Percentiles rank a stretch among this genome's conserved stretches.
Conservation (phyloP, 2,113 vertebrate genomes). For the Chaetodon auriga region DNA sequence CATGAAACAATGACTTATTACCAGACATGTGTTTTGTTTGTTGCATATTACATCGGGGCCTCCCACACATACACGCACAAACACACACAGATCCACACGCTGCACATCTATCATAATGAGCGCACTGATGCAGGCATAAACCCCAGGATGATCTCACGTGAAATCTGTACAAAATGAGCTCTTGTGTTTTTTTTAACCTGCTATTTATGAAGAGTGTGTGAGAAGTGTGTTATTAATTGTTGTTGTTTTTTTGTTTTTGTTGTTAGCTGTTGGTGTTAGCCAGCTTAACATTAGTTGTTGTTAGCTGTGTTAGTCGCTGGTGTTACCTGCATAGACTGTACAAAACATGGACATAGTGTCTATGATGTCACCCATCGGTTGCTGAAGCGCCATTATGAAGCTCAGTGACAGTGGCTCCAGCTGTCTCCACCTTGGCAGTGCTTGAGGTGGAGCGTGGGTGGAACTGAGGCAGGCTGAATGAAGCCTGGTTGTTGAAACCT, state of each 20-base stretch:
- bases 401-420: too few relatives aligned
- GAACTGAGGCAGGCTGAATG: too few relatives aligned
- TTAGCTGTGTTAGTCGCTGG: neutral
- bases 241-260: neutral
- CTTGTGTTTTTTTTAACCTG: neutral
- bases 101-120: neutral
- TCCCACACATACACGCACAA: constrained; percentile 7
- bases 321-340: neutral
- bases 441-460: too few relatives aligned
- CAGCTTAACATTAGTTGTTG: neutral
- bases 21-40: constrained; percentile 20
- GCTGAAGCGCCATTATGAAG: too few relatives aligned
- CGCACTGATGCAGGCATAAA: neutral
- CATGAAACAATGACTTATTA: constrained; percentile 53
- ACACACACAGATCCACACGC: neutral
- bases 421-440: too few relatives aligned
- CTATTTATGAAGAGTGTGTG: neutral
- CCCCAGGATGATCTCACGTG: neutral
- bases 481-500: too few relatives aligned
- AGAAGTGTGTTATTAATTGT: neutral
- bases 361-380: too few relatives aligned
- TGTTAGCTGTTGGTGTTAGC: neutral
- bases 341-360: too few relatives aligned
- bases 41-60: constrained; percentile 23
- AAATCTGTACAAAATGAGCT: neutral